Conservation (phyloP, 2,888 invertebrate species). For the Augochlorella aurata region DNA sequence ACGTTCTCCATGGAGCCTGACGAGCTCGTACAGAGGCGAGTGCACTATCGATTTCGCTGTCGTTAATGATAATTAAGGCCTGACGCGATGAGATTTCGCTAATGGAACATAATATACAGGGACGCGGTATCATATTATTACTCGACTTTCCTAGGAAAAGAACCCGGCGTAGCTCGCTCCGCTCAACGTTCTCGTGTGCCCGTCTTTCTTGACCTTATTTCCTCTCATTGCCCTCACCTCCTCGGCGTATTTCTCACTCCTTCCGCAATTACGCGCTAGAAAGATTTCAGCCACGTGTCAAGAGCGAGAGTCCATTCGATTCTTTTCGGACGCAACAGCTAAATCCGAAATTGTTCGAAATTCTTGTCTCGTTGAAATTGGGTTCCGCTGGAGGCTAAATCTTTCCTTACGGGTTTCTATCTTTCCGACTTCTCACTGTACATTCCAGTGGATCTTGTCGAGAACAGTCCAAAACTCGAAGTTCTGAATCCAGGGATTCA, state of each 20-base stretch:
- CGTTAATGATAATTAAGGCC: conserved; percentile 69
- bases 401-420: no score
- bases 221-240: neutral
- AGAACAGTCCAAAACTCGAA: no score
- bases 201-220: neutral
- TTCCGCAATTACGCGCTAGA: neutral
- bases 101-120: conserved; percentile 65
- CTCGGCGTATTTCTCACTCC: neutral
- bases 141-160: conserved; percentile 54
- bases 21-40: conserved; percentile 28
- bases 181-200: conserved; percentile 19
- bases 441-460: no score
- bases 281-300: neutral
- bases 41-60: conserved; percentile 64
- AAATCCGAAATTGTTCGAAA: no score
- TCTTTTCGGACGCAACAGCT: no score
- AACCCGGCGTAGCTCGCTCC: conserved; percentile 17
- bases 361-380: no score
- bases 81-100: conserved; percentile 65
- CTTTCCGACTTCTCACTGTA: no score
- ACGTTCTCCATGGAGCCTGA: conserved; percentile 53
- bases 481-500: no score
- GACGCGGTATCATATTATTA: conserved; percentile 51
- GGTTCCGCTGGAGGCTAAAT: neutral
- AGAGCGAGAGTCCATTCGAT: no score